These are phyloP conservation scores for Molossus alvarezi DNA, from an alignment of 2,797 vertebrate genomes.

Conservation along the genomic window DNA sequence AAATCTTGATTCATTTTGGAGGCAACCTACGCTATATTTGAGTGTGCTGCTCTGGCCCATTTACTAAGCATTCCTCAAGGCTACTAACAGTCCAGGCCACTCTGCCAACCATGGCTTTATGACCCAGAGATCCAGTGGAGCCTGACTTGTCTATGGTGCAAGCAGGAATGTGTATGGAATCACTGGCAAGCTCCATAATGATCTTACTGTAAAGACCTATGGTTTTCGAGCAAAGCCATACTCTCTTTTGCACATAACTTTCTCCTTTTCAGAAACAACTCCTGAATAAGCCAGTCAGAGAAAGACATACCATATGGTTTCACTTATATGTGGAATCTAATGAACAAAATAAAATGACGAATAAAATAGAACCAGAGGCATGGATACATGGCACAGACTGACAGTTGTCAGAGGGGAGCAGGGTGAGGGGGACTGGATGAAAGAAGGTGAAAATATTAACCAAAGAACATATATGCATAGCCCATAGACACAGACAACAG, in stretches of 20 bases:
- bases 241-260: background rate
- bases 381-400: too few species aligned
- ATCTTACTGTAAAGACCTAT: background rate
- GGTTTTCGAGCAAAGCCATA: background rate
- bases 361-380: too few species aligned
- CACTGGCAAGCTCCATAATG: background rate
- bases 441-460: background rate
- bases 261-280: background rate
- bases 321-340: too few species aligned
- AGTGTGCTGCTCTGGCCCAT: background rate
- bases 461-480: background rate
- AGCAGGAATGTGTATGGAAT: background rate
- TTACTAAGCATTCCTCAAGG: background rate
- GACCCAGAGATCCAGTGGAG: background rate
- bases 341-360: too few species aligned
- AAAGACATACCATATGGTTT: background rate
- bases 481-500: background rate
- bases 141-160: background rate
- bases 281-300: background rate
- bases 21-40: background rate
- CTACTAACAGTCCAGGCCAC: background rate
- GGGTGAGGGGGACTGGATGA: background rate
- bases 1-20: background rate
- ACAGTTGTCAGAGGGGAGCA: background rate
- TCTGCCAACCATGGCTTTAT: background rate